Percentiles rank a stretch among this genome's conserved stretches.
These are phyloP conservation scores for Pagrus major DNA, from an alignment of 2,113 vertebrate species.

Conservation along the genomic window DNA sequence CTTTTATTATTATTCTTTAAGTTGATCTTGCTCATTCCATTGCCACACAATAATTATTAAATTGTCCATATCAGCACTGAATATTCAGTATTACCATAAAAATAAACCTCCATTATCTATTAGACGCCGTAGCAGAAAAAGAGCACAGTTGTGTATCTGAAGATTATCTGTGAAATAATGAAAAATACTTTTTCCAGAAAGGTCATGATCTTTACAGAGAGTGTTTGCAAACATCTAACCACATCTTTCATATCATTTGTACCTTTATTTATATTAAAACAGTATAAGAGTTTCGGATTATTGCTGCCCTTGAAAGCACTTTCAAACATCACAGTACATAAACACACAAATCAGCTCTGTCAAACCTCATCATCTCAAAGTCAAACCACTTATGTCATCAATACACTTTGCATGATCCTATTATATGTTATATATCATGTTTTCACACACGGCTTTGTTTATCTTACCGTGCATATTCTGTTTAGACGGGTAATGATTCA, in stretches of 20 bases:
- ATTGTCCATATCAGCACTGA: background rate
- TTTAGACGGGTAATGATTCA: conserved; percentile 22
- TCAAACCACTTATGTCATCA: conserved; percentile 7
- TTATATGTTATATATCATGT: background rate
- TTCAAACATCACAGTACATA: background rate
- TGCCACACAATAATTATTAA: background rate
- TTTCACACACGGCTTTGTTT: background rate
- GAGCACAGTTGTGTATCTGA: background rate
- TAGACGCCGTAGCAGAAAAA: background rate
- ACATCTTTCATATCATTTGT: background rate
- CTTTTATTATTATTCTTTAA: background rate
- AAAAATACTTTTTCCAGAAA: background rate
- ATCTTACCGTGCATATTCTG: conserved; percentile 22
- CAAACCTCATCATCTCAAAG: background rate
- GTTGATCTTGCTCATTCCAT: background rate
- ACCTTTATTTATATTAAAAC: background rate
- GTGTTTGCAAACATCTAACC: no score
- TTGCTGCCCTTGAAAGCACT: background rate
- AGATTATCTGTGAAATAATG: background rate
- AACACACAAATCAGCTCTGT: background rate
- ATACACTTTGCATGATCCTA: background rate
- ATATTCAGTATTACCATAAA: background rate
- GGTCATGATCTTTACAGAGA: background rate
- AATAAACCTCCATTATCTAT: background rate
- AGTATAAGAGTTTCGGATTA: background rate